Evolutionary conservation across 2,113 vertebrate genomes (phyloP).

Genomic region (Carassius gibelio): DNA sequence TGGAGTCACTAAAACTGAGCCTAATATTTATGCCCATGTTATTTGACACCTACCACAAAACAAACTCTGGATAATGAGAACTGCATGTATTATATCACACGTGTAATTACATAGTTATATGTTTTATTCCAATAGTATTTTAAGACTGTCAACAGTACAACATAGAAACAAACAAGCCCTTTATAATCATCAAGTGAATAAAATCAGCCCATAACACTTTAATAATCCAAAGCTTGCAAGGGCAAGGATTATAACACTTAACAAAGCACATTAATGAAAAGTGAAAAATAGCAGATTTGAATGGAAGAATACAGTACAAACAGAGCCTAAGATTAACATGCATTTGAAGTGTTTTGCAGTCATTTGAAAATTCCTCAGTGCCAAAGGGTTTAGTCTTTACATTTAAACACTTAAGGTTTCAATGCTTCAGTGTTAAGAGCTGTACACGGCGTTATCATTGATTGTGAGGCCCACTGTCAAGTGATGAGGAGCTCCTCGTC

Average conservation of each 20-base stretch:
- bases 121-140: background rate
- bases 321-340: background rate
- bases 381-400: conserved; percentile 12
- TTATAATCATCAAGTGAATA: background rate
- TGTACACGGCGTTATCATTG: conserved; percentile 37
- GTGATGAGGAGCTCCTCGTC: conserved; percentile 65
- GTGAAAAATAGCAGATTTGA: background rate
- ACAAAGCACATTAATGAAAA: conserved; percentile 25
- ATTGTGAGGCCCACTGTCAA: conserved; percentile 29
- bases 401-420: conserved; percentile 47
- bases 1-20: background rate
- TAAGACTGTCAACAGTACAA: background rate
- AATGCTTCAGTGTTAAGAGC: conserved; percentile 24
- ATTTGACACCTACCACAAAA: background rate
- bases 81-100: background rate
- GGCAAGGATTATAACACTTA: background rate
- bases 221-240: background rate
- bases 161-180: background rate
- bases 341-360: conserved; percentile 10
- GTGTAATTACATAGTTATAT: background rate
- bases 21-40: background rate
- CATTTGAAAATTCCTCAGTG: background rate
- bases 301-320: background rate
- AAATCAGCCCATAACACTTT: background rate
- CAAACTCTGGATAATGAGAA: background rate